Conservation (phyloP, 2,888 invertebrate species). For the Tipula unca region DNA sequence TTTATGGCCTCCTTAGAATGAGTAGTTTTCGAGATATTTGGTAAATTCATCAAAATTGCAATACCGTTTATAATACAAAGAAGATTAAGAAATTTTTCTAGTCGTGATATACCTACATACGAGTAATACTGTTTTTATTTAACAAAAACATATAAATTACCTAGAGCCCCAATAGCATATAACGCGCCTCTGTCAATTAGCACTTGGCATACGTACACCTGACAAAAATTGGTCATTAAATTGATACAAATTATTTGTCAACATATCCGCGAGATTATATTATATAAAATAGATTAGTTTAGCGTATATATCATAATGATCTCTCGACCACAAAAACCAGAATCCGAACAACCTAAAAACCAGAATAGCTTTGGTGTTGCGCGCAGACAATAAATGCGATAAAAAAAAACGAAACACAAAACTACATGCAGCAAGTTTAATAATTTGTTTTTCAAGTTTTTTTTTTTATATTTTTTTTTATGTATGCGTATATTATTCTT, state of each 20-base stretch:
- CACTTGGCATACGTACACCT: neutral
- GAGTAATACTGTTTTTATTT: too few species aligned
- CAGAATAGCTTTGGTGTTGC: neutral
- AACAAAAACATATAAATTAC: too few species aligned
- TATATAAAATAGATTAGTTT: neutral
- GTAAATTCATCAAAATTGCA: too few species aligned
- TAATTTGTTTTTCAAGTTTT: neutral
- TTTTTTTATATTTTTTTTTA: neutral
- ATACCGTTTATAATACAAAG: too few species aligned
- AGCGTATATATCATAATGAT: neutral
- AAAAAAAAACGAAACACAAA: neutral
- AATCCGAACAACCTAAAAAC: neutral
- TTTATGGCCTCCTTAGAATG: too few species aligned
- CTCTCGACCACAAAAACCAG: neutral
- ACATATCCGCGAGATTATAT: neutral
- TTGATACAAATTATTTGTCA: neutral
- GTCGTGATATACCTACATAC: too few species aligned
- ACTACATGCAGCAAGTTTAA: neutral
- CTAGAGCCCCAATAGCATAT: too few species aligned
- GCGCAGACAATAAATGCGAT: neutral
- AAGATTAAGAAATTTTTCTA: too few species aligned
- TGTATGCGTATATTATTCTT: neutral
- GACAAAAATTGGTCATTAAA: neutral
- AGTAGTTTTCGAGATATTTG: too few species aligned
- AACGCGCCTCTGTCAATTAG: too few species aligned